Conservation (phyloP, 1,140 invertebrate species). For the Drosophila ficusphila region DNA sequence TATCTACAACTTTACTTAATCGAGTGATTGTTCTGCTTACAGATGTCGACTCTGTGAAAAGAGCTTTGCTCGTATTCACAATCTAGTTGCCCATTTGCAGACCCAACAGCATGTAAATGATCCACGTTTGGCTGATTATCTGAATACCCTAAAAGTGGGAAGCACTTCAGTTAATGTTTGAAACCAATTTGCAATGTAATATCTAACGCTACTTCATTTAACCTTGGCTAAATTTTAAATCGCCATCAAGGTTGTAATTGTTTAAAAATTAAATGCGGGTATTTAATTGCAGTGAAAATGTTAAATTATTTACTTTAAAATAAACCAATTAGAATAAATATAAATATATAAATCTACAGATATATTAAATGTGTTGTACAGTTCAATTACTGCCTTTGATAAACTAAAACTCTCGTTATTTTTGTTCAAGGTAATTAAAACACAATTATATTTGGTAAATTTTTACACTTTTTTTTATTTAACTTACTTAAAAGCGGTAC, state of each 20-base stretch:
- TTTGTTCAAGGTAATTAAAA: background rate
- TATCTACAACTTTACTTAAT: background rate
- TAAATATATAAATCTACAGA: no score
- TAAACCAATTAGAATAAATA: no score
- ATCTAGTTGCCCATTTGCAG: conserved; percentile 75
- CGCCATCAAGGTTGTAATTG: no score
- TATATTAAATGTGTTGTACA: no score
- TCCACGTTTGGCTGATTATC: conserved; percentile 51
- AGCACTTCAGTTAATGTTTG: no score
- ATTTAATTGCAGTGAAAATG: no score
- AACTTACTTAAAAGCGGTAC: conserved; percentile 45
- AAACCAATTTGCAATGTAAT: no score
- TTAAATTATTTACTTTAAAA: background rate
- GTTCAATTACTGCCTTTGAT: no score
- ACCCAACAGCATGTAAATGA: conserved; percentile 76
- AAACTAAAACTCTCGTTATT: no score
- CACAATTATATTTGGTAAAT: background rate
- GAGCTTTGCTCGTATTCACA: conserved; percentile 75
- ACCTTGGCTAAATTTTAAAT: no score
- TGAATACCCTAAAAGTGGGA: conserved; percentile 32
- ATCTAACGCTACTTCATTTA: no score
- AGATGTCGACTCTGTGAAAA: conserved; percentile 74
- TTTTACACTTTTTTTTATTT: conserved; percentile 64
- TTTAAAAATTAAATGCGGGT: no score
- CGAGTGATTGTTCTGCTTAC: background rate